Base-by-base conservation (phyloP, 2,797 vertebrate genomes). In the Acanthurus tractus region DNA sequence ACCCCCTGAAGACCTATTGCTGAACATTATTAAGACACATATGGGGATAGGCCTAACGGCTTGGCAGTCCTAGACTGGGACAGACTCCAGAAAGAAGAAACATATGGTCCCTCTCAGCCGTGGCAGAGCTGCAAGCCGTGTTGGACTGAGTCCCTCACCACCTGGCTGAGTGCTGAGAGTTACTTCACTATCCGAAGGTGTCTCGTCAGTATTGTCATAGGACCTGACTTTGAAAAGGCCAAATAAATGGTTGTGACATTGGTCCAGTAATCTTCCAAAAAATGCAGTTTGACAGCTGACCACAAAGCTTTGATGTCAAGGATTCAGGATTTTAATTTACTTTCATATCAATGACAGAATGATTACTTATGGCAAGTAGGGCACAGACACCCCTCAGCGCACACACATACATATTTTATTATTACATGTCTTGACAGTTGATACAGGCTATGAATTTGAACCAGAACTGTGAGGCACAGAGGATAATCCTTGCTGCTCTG, bases 61-160 rank as follows among this genome's bases (percentile, higher is more conserved):
- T 84, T 91, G 87, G 79, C 86, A 82, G 80, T 56, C 64, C 71
- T 65, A 29, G 36, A 46, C 70, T 73, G 67, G 66, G 67, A 76
- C 62, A 53, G 78, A 74, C 81, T 82, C 78, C 45, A 23, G 71
- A 76, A 76, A 87, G 76, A 69, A 63, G 71, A 86, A 83, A 88
- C 90, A 92, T 91, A 92, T 92, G 91, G 86, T 86, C 56, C 3
- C 77, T 79, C 85, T 91, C 86, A 81, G 82, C 79, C 44, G 42
- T 78, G 64, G 79, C 86, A 81, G 81, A 73, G 77, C 85, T 83
- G 81, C 73, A 73, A 75, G 80, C 65, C 57, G 79, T 65, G 68
- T 85, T 90, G 88, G 86, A 85, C 75, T 50, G 61, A n/a, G 79
- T 78, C 87, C 59, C 56, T 83, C 63, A 36, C 87, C 86, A 91